A percentile compares a stretch with the other conserved stretches of the same genome.
These are phyloP conservation scores for Stylophora pistillata DNA, from an alignment of 64 coral and sea anemone species.

Conservation along the genomic window DNA sequence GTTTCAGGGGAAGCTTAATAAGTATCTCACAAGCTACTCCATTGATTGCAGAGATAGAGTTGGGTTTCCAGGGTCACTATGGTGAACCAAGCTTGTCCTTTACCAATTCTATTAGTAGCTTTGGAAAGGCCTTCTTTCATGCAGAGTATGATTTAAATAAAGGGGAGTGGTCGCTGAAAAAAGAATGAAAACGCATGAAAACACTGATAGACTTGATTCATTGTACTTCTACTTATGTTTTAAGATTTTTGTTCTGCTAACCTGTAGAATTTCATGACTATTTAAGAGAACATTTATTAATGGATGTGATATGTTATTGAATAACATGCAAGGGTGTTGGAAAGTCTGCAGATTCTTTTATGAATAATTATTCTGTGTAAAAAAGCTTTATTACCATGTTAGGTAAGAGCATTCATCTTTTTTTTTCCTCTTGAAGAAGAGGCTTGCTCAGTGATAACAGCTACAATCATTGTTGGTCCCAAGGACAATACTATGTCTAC, in stretches of 20 bases:
- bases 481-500: no score
- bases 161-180: conserved; percentile 22
- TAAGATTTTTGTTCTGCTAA: not conserved
- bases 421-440: no score
- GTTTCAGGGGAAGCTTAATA: conserved; percentile 15
- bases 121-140: conserved; percentile 8
- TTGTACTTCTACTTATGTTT: not conserved
- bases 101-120: not conserved
- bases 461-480: no score
- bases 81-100: conserved; percentile 40
- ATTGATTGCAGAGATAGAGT: conserved; percentile 52
- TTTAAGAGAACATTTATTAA: no score
- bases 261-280: no score
- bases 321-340: no score
- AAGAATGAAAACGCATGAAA: not conserved
- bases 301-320: no score
- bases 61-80: conserved; percentile 87
- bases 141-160: conserved; percentile 14
- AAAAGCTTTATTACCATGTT: no score
- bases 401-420: no score
- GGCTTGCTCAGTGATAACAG: no score
- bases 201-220: not conserved
- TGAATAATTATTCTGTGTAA: no score
- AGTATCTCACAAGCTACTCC: conserved; percentile 1
- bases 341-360: no score